phyloP scores from a whole-genome alignment of 1,140 invertebrate species.

The Aporrectodea caliginosa region DNA sequence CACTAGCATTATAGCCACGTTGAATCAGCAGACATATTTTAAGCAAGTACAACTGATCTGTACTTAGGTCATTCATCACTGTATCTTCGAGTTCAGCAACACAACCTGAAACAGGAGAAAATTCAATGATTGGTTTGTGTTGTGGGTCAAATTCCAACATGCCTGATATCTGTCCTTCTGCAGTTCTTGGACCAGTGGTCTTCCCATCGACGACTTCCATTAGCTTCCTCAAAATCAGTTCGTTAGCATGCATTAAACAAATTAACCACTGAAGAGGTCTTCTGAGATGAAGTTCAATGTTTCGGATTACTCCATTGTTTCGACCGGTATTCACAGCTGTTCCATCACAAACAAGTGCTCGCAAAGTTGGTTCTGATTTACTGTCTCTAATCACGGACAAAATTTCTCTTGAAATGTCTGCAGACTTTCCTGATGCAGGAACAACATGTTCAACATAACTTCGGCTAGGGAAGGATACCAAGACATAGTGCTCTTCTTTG shows the following conservation, averaged over 20 bases:
- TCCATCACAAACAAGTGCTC: not conserved
- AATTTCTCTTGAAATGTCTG: not conserved
- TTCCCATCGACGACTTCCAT: not conserved
- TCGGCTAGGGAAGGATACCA: not conserved
- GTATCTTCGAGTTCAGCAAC: too few relatives aligned
- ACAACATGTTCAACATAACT: not conserved
- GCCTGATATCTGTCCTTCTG: not conserved
- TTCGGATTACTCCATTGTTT: not conserved
- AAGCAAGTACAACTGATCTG: not conserved
- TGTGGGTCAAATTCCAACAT: not conserved
- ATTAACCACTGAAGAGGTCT: not conserved
- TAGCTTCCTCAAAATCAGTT: not conserved
- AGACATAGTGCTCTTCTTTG: not conserved
- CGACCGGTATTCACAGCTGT: not conserved
- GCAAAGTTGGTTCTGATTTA: not conserved
- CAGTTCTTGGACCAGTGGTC: not conserved
- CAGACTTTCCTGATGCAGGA: not conserved
- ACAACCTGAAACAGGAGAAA: too few relatives aligned
- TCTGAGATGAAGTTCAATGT: not conserved
- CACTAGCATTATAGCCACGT: not conserved
- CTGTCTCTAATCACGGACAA: not conserved
- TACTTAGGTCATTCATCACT: too few relatives aligned
- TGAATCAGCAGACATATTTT: not conserved
- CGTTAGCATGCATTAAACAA: not conserved
- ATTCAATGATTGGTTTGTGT: too few relatives aligned